These are phyloP conservation scores for Hyla sarda DNA, from an alignment of 2,113 vertebrate genomes.

Conservation along the genomic window DNA sequence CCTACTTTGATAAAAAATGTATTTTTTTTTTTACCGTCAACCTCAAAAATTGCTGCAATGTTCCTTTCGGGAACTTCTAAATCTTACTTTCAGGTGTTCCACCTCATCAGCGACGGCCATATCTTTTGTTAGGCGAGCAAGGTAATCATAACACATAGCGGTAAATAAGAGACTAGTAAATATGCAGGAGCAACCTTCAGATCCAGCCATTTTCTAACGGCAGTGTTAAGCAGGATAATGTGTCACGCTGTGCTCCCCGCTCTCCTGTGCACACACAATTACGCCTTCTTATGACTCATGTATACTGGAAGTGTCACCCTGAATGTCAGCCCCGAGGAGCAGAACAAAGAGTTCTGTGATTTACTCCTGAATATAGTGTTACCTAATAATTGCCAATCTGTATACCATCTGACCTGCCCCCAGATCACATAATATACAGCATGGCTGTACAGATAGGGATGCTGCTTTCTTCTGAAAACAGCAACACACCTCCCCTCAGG, in stretches of 20 bases:
- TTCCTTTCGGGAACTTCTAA: neutral
- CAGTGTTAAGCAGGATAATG: neutral
- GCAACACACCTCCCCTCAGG: neutral
- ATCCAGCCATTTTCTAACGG: neutral
- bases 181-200: neutral
- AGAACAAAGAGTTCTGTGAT: slow-evolving; percentile 10
- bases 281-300: slow-evolving; percentile 10
- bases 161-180: slow-evolving; percentile 23
- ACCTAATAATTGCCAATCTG: neutral
- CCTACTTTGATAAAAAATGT: slow-evolving; percentile 9
- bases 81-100: neutral
- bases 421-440: neutral
- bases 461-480: neutral
- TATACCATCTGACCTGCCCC: neutral
- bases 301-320: neutral
- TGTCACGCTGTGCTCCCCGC: neutral
- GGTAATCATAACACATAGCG: neutral
- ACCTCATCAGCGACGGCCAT: neutral
- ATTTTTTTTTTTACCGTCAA: neutral
- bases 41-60: neutral
- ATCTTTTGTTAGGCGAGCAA: neutral
- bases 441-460: neutral
- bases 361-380: neutral
- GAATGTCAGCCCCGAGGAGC: neutral
- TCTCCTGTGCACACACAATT: neutral